These are phyloP conservation scores for Philereme vetulata DNA, from an alignment of 2,888 invertebrate genomes.

Conservation along the genomic window DNA sequence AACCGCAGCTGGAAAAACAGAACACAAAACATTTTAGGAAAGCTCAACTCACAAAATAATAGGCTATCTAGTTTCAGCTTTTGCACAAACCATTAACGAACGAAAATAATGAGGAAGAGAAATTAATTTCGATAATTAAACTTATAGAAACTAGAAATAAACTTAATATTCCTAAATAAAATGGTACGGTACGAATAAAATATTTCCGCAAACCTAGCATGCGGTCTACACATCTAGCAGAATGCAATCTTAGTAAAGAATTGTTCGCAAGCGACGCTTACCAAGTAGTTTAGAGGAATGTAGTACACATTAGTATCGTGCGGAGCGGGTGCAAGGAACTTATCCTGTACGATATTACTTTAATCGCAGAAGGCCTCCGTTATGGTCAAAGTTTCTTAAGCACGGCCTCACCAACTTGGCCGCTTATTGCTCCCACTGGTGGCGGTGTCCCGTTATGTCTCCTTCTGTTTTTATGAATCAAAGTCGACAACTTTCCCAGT, in stretches of 20 bases:
- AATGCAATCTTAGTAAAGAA: slow-evolving; percentile 32
- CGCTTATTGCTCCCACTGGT: slow-evolving; percentile 58
- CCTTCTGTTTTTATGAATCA: slow-evolving; percentile 44
- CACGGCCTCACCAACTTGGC: slow-evolving; percentile 45
- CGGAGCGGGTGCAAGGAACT: slow-evolving; percentile 53
- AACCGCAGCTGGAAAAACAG: too few relatives aligned
- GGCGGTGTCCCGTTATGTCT: slow-evolving; percentile 50
- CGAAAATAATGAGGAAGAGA: too few relatives aligned
- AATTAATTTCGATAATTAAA: too few relatives aligned
- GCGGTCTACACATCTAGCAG: slow-evolving; percentile 17
- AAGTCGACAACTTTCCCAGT: slow-evolving; percentile 26
- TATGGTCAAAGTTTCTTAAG: slow-evolving; percentile 62
- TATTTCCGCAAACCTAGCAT: slow-evolving; percentile 12
- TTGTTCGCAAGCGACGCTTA: slow-evolving; percentile 41
- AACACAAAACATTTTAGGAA: neutral
- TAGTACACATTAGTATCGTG: slow-evolving; percentile 52
- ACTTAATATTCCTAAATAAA: slow-evolving; percentile 10
- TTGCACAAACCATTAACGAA: too few relatives aligned
- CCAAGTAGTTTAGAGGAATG: slow-evolving; percentile 54
- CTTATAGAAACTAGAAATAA: neutral
- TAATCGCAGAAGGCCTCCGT: slow-evolving; percentile 67
- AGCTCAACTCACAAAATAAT: too few relatives aligned
- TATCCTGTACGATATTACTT: slow-evolving; percentile 65
- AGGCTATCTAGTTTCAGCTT: too few relatives aligned
- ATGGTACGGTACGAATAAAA: slow-evolving; percentile 9